These are phyloP conservation scores for Plotosus lineatus DNA, from an alignment of 2,113 vertebrate species.

Conservation along the genomic window DNA sequence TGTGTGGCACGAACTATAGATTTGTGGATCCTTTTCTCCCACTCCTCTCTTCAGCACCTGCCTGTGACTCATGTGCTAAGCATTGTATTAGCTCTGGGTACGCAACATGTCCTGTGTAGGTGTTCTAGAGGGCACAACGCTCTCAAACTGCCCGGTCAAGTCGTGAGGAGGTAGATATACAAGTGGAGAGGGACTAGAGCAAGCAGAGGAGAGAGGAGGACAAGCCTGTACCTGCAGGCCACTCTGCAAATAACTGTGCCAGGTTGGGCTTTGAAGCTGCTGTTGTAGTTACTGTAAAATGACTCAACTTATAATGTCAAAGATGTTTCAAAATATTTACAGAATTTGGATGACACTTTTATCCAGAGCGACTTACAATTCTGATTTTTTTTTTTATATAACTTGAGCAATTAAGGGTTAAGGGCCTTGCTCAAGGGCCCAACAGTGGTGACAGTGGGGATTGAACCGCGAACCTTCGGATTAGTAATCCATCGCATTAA, in stretches of 20 bases:
- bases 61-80: conserved; percentile 20
- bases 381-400: too few species aligned
- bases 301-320: not conserved
- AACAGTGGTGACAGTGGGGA: too few species aligned
- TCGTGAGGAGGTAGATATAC: conserved; percentile 19
- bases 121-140: conserved; percentile 13
- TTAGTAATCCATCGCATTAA: too few species aligned
- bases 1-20: conserved; percentile 1
- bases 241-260: conserved; percentile 4
- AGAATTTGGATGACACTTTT: too few species aligned
- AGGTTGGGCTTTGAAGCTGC: conserved; percentile 8
- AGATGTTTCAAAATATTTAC: too few species aligned
- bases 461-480: too few species aligned
- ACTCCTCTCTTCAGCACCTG: conserved; percentile 20
- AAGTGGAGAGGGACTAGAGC: conserved; percentile 28
- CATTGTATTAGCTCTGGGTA: conserved; percentile 15
- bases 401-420: too few species aligned
- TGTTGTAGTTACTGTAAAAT: not conserved
- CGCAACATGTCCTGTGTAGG: conserved; percentile 37
- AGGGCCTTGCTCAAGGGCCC: too few species aligned
- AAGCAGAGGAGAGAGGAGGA: conserved; percentile 30
- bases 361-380: too few species aligned
- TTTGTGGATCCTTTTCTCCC: not conserved
- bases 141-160: conserved; percentile 6
- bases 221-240: conserved; percentile 38